A percentile compares a stretch with the other conserved stretches of the same genome.
Evolutionary conservation across 2,113 vertebrate species (phyloP).

Genomic region (Gambusia holbrooki): DNA sequence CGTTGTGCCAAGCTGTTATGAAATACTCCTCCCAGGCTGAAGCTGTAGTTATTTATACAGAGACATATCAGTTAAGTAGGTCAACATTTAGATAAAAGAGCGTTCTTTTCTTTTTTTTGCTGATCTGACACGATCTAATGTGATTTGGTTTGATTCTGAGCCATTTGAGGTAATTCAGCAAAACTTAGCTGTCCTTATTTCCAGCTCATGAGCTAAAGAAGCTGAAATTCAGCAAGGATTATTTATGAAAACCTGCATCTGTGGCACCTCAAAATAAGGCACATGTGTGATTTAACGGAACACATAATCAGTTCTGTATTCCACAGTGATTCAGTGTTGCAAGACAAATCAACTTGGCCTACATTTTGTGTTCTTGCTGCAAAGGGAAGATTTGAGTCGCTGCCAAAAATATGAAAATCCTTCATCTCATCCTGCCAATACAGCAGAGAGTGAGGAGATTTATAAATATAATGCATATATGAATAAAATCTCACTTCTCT

Average conservation of each 20-base stretch:
- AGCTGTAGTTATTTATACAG: slow-evolving; percentile 51
- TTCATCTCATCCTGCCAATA: slow-evolving; percentile 36
- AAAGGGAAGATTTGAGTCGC: slow-evolving; percentile 35
- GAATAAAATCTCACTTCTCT: slow-evolving; percentile 33
- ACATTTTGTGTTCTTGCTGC: slow-evolving; percentile 37
- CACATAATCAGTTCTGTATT: slow-evolving; percentile 11
- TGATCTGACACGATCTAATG: slow-evolving; percentile 38
- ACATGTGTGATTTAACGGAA: neutral
- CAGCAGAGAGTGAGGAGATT: slow-evolving; percentile 20
- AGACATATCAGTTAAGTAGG: slow-evolving; percentile 53
- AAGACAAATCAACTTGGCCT: slow-evolving; percentile 48
- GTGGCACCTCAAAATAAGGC: neutral
- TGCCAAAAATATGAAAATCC: slow-evolving; percentile 43
- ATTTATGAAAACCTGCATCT: neutral
- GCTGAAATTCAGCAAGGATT: neutral
- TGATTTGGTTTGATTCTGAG: slow-evolving; percentile 37
- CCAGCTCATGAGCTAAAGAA: slow-evolving; percentile 17
- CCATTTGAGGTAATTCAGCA: slow-evolving; percentile 10
- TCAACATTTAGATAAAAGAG: slow-evolving; percentile 39
- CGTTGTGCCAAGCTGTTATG: slow-evolving; percentile 18
- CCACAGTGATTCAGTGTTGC: slow-evolving; percentile 16
- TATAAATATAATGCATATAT: slow-evolving; percentile 31
- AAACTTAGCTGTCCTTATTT: slow-evolving; percentile 26
- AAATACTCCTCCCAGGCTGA: slow-evolving; percentile 29
- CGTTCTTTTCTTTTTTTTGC: slow-evolving; percentile 28